These are phyloP conservation scores for Bruchidius siliquastri DNA, from an alignment of 2,888 invertebrate species.

Conservation along the genomic window DNA sequence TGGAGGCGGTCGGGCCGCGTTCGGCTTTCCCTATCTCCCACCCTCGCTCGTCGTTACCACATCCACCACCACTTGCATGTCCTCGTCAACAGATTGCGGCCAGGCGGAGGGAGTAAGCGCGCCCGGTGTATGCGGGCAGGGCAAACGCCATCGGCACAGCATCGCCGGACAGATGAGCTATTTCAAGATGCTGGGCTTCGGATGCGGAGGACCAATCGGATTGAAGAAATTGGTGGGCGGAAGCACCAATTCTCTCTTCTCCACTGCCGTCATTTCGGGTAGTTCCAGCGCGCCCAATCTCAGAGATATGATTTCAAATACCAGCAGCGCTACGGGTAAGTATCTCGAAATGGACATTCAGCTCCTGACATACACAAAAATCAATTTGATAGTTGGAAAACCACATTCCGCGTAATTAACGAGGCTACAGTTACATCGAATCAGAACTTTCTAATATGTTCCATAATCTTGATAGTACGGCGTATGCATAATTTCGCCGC, in stretches of 20 bases:
- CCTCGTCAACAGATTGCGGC: conserved; percentile 41
- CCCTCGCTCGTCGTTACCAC: neutral
- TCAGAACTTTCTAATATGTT: too few relatives aligned
- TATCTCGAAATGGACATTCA: too few relatives aligned
- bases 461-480: too few relatives aligned
- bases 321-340: conserved; percentile 72
- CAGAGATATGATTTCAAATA: conserved; percentile 77
- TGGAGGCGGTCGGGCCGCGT: neutral
- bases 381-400: neutral
- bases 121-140: conserved; percentile 1
- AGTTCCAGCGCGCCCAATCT: conserved; percentile 89
- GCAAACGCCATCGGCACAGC: conserved; percentile 88
- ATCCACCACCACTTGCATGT: conserved; percentile 26
- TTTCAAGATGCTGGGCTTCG: conserved; percentile 84
- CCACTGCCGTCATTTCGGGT: conserved; percentile 93
- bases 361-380: too few relatives aligned
- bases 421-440: too few relatives aligned
- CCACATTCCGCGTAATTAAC: too few relatives aligned
- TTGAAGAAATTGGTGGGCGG: conserved; percentile 61
- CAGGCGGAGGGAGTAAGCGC: conserved; percentile 17
- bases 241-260: conserved; percentile 82
- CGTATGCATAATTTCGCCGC: too few relatives aligned
- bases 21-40: neutral
- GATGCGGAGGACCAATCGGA: conserved; percentile 54
- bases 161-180: conserved; percentile 93